A percentile compares a stretch with the other conserved stretches of the same genome.
Conservation (phyloP, 2,888 invertebrate genomes). For the Rhamnusium bicolor region DNA sequence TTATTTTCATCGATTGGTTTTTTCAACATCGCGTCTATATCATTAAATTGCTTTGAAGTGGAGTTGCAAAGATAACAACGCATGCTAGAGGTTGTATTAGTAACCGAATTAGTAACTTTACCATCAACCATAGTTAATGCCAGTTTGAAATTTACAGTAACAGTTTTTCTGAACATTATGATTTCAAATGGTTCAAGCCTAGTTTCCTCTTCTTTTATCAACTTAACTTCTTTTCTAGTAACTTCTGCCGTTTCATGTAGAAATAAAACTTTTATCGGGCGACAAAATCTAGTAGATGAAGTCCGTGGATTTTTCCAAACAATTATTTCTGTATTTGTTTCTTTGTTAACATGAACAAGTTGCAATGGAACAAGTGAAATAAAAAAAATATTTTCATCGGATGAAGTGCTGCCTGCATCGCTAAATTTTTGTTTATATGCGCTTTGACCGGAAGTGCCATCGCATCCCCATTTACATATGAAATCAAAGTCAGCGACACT, state of each 20-base stretch:
- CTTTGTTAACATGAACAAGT: not conserved
- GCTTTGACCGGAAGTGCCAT: too few relatives aligned
- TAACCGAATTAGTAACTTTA: not conserved
- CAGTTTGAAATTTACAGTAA: not conserved
- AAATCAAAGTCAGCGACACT: not conserved
- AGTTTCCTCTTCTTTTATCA: not conserved
- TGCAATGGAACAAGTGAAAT: not conserved
- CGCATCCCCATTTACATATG: too few relatives aligned
- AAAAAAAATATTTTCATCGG: slow-evolving; percentile 6
- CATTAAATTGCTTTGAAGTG: not conserved
- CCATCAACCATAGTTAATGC: slow-evolving; percentile 3
- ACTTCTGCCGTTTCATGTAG: not conserved
- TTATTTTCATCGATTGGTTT: not conserved
- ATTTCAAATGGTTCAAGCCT: slow-evolving; percentile 3
- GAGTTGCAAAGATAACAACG: not conserved
- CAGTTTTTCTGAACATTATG: not conserved
- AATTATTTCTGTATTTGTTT: not conserved
- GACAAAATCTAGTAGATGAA: too few relatives aligned
- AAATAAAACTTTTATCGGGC: not conserved
- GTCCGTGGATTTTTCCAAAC: slow-evolving; percentile 2
- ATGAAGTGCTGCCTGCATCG: too few relatives aligned
- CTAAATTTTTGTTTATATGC: too few relatives aligned
- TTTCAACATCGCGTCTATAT: not conserved
- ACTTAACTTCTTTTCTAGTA: slow-evolving; percentile 8
- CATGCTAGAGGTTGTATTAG: not conserved